phyloP scores from a whole-genome alignment of 1,140 invertebrate species.

The Phortica variegata region DNA sequence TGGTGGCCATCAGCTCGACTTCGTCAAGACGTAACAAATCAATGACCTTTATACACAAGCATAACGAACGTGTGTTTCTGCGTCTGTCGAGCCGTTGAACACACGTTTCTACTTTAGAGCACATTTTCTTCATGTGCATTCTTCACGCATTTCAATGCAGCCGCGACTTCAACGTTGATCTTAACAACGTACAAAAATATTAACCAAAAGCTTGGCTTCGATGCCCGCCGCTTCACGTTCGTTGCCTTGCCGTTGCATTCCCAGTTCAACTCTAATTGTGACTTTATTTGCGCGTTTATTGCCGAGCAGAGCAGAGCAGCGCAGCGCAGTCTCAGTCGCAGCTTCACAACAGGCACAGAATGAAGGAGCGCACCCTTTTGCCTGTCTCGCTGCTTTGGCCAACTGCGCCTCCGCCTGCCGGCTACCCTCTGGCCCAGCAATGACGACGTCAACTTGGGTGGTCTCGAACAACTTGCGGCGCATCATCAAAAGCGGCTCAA shows the following conservation, averaged over 20 bases:
- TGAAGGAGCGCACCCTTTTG: constrained; percentile 14
- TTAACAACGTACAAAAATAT: constrained; percentile 30
- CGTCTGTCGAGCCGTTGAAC: constrained; percentile 24
- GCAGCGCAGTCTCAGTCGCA: constrained; percentile 9
- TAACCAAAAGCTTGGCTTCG: constrained; percentile 25
- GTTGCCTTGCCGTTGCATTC: constrained; percentile 18
- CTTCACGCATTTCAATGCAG: constrained; percentile 46
- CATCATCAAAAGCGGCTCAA: constrained; percentile 52
- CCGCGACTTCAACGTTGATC: too few species aligned
- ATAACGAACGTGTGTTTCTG: constrained; percentile 8
- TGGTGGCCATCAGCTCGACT: too few species aligned
- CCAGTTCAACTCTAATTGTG: constrained; percentile 55
- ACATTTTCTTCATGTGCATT: too few species aligned
- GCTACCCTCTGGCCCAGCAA: constrained; percentile 20
- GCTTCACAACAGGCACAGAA: constrained; percentile 23
- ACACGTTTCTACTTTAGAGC: constrained; percentile 51
- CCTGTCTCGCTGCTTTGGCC: too few species aligned
- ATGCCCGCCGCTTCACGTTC: not conserved
- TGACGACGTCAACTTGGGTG: constrained; percentile 46
- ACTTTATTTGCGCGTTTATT: constrained; percentile 55
- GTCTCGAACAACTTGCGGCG: constrained; percentile 56
- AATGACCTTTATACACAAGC: constrained; percentile 32
- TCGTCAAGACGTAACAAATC: constrained; percentile 47
- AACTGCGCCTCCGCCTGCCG: not conserved
- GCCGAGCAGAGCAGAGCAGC: constrained; percentile 20